Base-by-base conservation (phyloP, 2,888 invertebrate genomes). In the Leptogaster cylindrica region DNA sequence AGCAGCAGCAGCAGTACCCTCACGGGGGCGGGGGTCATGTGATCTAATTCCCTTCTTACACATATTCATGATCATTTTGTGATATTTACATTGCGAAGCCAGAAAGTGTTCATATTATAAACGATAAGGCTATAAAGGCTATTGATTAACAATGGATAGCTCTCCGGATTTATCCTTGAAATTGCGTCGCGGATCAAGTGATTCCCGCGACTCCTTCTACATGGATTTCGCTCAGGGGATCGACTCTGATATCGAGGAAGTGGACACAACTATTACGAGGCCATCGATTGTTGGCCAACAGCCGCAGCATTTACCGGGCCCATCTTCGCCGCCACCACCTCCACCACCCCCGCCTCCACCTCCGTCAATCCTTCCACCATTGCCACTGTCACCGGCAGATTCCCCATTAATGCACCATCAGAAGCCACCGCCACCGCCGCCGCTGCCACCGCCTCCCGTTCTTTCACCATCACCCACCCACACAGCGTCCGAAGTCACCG, bases 191-290 rank as follows among this genome's bases (percentile, higher is more conserved):
- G 92, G 92, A 61, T 92, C 92, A 33, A 92, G 91, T 78, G 93
- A 92, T 81, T 93, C 93, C 31, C 85, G 92, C 71, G 93, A 93
- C 80, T 92, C 92, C 65, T 93, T 92, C 80, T 93, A 93, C 77
- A 92, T 93, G 92, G 92, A 93, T 82, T 92, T 93, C 78, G 93
- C 92, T 75, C 91, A 91, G 83, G 93, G 93, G 69, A 93, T 93
- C 78, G 93, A 93, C 81, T 92, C 92, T 16, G 93, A 93, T 78
- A 93, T 92, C 75, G 92, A 92, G 79, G 92, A 92, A 81, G 91
- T 92, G 77, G 84, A 86, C 65, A 89, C 89, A 65, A 87, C 88
- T 52, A 85, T 85, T 74, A 82, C 83, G 81, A 70, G 83, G 79
- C 70, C 71, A 12, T 72, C 72, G 31, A 64, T 64, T 31, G 33